phyloP scores from a whole-genome alignment of 2,113 vertebrate species.

The Himantopus leucocephalus region DNA sequence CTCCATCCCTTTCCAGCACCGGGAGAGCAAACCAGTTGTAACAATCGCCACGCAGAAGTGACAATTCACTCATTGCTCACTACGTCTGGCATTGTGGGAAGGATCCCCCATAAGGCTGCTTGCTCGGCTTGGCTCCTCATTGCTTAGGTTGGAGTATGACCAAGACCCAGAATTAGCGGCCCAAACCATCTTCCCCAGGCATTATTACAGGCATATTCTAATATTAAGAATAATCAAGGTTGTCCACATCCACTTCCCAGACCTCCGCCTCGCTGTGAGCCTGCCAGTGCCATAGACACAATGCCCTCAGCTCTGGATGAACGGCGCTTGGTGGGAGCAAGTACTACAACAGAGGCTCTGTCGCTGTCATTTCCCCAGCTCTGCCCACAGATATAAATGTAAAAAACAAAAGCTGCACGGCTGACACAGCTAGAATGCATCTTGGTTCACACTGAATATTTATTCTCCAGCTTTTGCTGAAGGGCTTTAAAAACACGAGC shows the following conservation, averaged over 20 bases:
- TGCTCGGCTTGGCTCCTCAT: neutral
- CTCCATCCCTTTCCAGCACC: neutral
- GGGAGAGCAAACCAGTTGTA: neutral
- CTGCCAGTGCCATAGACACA: neutral
- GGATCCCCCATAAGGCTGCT: neutral
- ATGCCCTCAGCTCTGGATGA: neutral
- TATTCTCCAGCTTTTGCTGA: neutral
- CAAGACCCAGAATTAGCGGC: neutral
- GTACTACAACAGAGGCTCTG: neutral
- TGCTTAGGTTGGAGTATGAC: neutral
- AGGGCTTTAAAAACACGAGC: neutral
- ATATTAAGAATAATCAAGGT: neutral
- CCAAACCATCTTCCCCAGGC: neutral
- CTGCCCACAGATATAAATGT: neutral
- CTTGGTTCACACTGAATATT: constrained; percentile 15
- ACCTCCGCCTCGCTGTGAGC: neutral
- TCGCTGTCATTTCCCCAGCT: neutral
- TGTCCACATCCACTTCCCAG: neutral
- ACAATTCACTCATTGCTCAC: neutral
- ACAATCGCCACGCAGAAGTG: neutral
- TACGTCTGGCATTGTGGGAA: neutral
- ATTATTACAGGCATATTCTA: neutral
- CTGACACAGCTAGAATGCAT: neutral
- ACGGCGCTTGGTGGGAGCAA: neutral
- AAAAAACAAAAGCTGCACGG: neutral